A percentile compares a stretch with the other conserved stretches of the same genome.
These are phyloP conservation scores for Syngnathus scovelli DNA, from an alignment of 2,113 vertebrate genomes.

Conservation along the genomic window DNA sequence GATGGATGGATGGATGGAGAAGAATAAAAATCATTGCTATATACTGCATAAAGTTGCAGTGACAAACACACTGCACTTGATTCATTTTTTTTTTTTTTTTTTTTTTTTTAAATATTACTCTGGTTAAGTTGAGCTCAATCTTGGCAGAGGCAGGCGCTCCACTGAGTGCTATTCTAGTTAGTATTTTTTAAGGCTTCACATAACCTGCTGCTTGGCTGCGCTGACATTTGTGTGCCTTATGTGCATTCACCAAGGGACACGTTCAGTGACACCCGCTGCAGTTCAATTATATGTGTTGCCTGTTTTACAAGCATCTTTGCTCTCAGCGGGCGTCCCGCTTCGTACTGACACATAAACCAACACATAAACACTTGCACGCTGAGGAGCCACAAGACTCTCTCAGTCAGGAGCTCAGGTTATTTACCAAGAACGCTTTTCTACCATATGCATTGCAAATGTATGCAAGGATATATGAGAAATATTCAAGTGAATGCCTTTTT, in stretches of 20 bases:
- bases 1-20: too few relatives aligned
- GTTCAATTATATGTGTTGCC: constrained; percentile 39
- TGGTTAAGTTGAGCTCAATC: constrained; percentile 3
- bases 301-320: constrained; percentile 55
- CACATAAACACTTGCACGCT: constrained; percentile 40
- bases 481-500: background rate
- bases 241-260: constrained; percentile 37
- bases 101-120: too few relatives aligned
- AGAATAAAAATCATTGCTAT: too few relatives aligned
- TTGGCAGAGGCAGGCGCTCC: background rate
- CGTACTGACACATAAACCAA: constrained; percentile 44
- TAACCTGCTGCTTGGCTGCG: constrained; percentile 15
- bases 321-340: constrained; percentile 54
- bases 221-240: constrained; percentile 44
- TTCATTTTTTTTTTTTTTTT: too few relatives aligned
- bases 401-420: constrained; percentile 23
- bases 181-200: constrained; percentile 32
- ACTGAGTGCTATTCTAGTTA: constrained; percentile 13
- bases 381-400: constrained; percentile 28
- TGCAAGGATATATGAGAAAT: constrained; percentile 1
- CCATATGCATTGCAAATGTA: background rate
- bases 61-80: too few relatives aligned
- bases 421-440: constrained; percentile 6
- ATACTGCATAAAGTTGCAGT: too few relatives aligned
- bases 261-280: constrained; percentile 42